phyloP scores from a whole-genome alignment of 2,113 vertebrate genomes.

The Miniopterus natalensis region DNA sequence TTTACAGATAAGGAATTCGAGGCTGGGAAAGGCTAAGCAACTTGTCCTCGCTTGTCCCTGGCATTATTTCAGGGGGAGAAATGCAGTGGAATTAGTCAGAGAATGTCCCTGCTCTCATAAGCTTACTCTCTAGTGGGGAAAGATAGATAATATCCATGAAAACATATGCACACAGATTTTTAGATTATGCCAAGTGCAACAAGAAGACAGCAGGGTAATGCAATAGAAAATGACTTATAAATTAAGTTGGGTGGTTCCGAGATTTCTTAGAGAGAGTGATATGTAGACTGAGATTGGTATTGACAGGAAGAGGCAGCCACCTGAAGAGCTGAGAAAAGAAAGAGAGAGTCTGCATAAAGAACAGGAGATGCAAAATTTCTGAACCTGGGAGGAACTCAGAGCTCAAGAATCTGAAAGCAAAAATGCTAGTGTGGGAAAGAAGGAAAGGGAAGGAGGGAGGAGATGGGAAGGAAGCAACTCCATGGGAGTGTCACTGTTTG shows the following conservation, averaged over 20 bases:
- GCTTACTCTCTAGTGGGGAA: not conserved
- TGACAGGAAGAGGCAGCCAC: not conserved
- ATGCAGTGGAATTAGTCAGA: not conserved
- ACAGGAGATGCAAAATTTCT: not conserved
- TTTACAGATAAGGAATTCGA: not conserved
- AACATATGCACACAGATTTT: not conserved
- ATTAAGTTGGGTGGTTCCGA: not conserved
- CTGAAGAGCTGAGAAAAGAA: not conserved
- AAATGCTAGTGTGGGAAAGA: not conserved
- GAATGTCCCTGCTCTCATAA: not conserved
- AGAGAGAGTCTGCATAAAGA: not conserved
- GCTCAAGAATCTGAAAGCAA: not conserved
- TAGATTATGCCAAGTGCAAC: not conserved
- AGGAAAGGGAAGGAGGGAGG: not conserved
- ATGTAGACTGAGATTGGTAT: not conserved
- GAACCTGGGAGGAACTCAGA: not conserved
- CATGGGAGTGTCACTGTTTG: not conserved
- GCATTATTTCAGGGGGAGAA: not conserved
- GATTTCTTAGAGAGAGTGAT: not conserved
- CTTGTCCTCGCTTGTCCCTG: not conserved
- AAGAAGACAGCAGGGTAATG: not conserved
- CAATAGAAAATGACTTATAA: not conserved
- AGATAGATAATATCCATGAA: not conserved
- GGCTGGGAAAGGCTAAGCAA: not conserved
- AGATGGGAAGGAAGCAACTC: not conserved